Conservation (phyloP, 2,888 invertebrate species). For the Drosophila trichaetosa region DNA sequence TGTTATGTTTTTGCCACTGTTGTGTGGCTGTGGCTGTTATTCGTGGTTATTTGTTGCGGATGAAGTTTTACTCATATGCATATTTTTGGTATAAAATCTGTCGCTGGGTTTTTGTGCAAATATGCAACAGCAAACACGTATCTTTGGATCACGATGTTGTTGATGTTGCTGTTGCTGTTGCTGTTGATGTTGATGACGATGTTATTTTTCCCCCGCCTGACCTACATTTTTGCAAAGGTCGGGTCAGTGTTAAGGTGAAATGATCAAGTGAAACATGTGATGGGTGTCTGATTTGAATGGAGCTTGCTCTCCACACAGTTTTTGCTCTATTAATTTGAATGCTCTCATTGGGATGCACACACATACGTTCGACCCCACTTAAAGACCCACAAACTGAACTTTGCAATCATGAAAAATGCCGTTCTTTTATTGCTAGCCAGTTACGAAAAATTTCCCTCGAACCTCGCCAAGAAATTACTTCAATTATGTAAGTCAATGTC, state of each 20-base stretch:
- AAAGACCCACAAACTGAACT: neutral
- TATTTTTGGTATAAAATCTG: conserved; percentile 27
- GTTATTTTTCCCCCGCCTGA: conserved; percentile 50
- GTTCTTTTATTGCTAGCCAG: conserved; percentile 34
- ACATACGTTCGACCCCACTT: neutral
- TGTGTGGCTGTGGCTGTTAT: neutral
- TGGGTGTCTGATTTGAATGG: conserved; percentile 19
- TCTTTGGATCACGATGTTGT: conserved; percentile 21
- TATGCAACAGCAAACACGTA: conserved; percentile 70
- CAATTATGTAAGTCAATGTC: conserved; percentile 70
- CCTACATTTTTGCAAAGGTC: conserved; percentile 59
- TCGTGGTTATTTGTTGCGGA: conserved; percentile 18
- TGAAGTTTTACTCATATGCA: conserved; percentile 15
- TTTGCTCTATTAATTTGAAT: neutral
- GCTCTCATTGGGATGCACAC: neutral
- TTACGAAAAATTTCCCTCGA: conserved; percentile 19
- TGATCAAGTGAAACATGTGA: conserved; percentile 12
- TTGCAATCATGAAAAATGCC: conserved; percentile 28
- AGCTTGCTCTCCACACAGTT: conserved; percentile 1
- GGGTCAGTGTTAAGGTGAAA: conserved; percentile 73
- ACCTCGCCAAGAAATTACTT: conserved; percentile 16
- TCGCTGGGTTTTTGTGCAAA: conserved; percentile 43
- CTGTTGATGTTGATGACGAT: conserved; percentile 5
- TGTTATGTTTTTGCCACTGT: neutral
- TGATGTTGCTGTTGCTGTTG: conserved; percentile 1